Percentiles rank a stretch among this genome's conserved stretches.
These are phyloP conservation scores for Mobula birostris DNA, from an alignment of 2,113 vertebrate species.

Conservation along the genomic window DNA sequence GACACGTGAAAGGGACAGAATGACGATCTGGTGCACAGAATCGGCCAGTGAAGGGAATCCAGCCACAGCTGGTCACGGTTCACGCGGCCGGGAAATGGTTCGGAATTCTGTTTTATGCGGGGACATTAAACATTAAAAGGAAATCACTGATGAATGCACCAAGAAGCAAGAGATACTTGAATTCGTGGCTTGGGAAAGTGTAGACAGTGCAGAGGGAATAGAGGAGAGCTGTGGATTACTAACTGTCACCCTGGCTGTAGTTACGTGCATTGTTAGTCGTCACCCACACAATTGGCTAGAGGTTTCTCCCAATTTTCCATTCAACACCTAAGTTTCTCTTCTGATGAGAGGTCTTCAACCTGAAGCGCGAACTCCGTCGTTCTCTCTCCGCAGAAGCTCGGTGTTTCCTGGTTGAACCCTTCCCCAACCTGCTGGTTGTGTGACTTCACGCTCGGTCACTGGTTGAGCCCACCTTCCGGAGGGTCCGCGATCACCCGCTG, in stretches of 20 bases:
- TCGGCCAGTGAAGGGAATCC: neutral
- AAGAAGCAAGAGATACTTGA: neutral
- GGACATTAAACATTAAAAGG: conserved; percentile 1
- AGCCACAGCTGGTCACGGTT: neutral
- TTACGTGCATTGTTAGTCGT: neutral
- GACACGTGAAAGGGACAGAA: neutral
- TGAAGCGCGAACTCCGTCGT: too few species aligned
- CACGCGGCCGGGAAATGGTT: neutral
- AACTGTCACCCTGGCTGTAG: neutral
- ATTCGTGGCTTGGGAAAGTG: neutral
- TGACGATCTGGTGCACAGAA: neutral
- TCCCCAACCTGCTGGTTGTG: neutral
- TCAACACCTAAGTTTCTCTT: neutral
- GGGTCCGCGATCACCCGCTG: neutral
- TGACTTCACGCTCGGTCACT: neutral
- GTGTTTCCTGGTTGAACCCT: too few species aligned
- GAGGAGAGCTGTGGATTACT: neutral
- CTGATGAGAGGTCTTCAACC: neutral
- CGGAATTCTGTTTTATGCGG: neutral
- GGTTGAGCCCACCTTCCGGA: neutral
- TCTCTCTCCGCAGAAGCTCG: too few species aligned
- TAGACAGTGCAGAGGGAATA: neutral
- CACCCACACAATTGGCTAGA: neutral
- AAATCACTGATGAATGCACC: neutral
- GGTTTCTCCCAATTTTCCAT: neutral